These are phyloP conservation scores for Hirtodrosophila histrioides DNA, from an alignment of 2,888 invertebrate genomes.

Conservation along the genomic window DNA sequence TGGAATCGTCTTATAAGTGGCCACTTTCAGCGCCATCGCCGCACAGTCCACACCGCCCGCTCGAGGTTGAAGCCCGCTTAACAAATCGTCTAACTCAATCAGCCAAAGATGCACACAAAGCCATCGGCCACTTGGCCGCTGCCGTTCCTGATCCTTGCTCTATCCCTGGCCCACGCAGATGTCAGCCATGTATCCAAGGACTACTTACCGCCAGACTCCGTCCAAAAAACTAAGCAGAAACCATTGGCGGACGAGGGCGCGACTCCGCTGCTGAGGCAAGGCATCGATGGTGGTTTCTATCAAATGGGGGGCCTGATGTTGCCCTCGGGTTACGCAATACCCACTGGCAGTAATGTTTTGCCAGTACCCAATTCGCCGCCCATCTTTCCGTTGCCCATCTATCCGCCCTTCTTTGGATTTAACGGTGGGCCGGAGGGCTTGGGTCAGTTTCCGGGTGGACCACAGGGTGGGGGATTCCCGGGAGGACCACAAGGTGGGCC, in stretches of 20 bases:
- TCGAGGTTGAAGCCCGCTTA: constrained; percentile 32
- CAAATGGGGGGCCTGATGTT: constrained; percentile 51
- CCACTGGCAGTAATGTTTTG: constrained; percentile 46
- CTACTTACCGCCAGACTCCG: constrained; percentile 28
- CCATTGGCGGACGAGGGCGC: constrained; percentile 26
- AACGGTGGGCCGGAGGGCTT: constrained; percentile 21
- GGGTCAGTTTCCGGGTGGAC: constrained; percentile 16
- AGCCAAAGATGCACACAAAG: constrained; percentile 34
- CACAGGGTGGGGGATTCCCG: constrained; percentile 2
- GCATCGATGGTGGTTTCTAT: constrained; percentile 48
- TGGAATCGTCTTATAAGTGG: constrained; percentile 64
- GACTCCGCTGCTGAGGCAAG: background rate
- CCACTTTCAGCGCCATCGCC: constrained; percentile 27
- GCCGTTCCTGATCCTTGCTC: constrained; percentile 18
- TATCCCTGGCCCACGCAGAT: constrained; percentile 20
- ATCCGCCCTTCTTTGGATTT: constrained; percentile 70
- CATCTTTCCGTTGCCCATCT: constrained; percentile 68
- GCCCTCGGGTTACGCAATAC: constrained; percentile 60
- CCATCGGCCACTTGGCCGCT: constrained; percentile 23
- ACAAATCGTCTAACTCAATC: background rate
- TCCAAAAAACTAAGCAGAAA: background rate
- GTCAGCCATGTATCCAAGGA: constrained; percentile 44
- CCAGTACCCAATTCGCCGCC: constrained; percentile 47
- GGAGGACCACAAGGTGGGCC: background rate
- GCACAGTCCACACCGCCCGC: constrained; percentile 49